These are phyloP conservation scores for Beaufortia kweichowensis DNA, from an alignment of 2,113 vertebrate species.

Conservation along the genomic window DNA sequence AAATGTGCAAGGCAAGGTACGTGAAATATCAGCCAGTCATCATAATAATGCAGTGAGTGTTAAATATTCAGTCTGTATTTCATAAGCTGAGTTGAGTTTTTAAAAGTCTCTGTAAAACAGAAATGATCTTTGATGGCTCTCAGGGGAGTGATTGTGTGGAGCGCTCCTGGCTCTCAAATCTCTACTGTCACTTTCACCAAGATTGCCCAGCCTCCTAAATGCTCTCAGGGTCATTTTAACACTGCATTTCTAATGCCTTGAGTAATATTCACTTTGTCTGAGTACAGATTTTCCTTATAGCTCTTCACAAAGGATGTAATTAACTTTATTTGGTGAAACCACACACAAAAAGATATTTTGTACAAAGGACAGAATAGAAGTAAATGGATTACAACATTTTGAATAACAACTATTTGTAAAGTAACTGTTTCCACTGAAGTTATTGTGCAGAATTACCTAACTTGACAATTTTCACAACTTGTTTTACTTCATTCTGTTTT, in stretches of 20 bases:
- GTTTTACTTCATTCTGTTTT: no score
- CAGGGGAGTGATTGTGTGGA: conserved; percentile 9
- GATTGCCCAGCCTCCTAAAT: conserved; percentile 1
- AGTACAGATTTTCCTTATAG: conserved; percentile 9
- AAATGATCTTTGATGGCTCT: conserved; percentile 29
- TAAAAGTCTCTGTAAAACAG: conserved; percentile 17
- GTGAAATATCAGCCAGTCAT: conserved; percentile 9
- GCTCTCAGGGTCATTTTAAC: conserved; percentile 32
- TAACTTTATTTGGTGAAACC: background rate
- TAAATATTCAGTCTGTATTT: conserved; percentile 36
- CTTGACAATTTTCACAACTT: no score
- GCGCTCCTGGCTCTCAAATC: conserved; percentile 22
- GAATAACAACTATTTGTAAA: no score
- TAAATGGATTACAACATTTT: background rate
- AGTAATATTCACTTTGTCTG: conserved; percentile 29
- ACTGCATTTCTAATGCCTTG: conserved; percentile 16
- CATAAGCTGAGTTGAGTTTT: conserved; percentile 14
- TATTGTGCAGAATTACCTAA: no score
- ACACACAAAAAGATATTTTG: background rate
- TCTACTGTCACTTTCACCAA: conserved; percentile 32
- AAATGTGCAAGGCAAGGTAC: background rate
- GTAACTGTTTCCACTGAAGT: no score
- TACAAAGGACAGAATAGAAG: background rate
- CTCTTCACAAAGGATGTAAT: background rate
- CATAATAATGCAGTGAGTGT: background rate